Base-by-base conservation (phyloP, 1,140 invertebrate species). In the Magallana angulata region DNA sequence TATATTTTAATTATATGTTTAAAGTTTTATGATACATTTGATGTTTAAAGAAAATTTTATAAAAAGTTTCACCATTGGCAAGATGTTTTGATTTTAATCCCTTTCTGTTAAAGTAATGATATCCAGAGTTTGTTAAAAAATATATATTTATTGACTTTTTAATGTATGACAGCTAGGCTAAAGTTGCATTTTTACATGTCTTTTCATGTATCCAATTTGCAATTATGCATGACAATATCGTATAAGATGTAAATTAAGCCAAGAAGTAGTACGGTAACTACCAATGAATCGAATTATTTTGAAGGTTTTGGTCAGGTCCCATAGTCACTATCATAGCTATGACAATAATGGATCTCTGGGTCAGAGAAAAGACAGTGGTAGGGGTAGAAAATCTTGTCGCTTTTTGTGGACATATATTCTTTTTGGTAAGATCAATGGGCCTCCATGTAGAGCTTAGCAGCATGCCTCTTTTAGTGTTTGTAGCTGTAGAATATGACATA, bases 321-420 rank as follows among this genome's bases (percentile, higher is more conserved):
- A 95, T 97, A 2, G 96, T 97, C 68, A 97, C 98, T 86, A 92
- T 99, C 0, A 96, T 97, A 30, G 92, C 94, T 18, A 92, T 92
- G 84, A 86, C 96, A 88, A 96, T 97, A 71, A 96, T 98, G 87
- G 97, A 97, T 93, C 97, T 97, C 94, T 98, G 98, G 98, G 96
- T 98, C 7, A 94, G 98, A 89, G 98, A 98, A 92, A 98, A 97
- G 91, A 96, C 98, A 0, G 97, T 98, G 0, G 97, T 97, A 88
- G 97, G 96, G 11, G 97, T 98, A 9, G 96, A 98, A 24, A 95
- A 97, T 59, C 96, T 96, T 87, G 97, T 98, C 18, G 96, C 97
- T 8, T 96, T 98, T 89, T 94, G 96, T 62, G 98, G 98, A 64
- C 98, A 98, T 92, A 92, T 97, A 8, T 96, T 97, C 92, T 98